phyloP scores from a whole-genome alignment of 2,113 vertebrate genomes.

The Notothenia coriiceps region DNA sequence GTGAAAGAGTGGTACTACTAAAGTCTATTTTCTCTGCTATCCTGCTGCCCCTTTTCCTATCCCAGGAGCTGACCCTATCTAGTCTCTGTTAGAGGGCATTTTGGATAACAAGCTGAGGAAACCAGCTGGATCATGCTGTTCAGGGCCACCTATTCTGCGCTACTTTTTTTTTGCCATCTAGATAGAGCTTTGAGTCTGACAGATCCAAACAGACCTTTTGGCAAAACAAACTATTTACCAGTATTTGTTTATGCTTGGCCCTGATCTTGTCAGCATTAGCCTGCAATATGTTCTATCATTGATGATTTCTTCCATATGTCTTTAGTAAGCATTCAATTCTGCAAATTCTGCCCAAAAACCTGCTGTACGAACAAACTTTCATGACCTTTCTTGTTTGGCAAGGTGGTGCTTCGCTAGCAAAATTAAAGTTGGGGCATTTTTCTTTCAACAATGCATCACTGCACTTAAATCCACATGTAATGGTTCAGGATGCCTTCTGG shows the following conservation, averaged over 20 bases:
- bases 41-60: constrained; percentile 22
- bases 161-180: constrained; percentile 43
- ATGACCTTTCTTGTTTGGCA: constrained; percentile 52
- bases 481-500: constrained; percentile 5
- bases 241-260: background rate
- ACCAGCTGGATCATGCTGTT: constrained; percentile 55
- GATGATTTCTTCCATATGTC: background rate
- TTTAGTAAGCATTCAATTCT: constrained; percentile 34
- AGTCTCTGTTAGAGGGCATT: constrained; percentile 63
- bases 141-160: constrained; percentile 23
- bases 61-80: constrained; percentile 40
- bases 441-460: background rate
- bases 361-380: constrained; percentile 37
- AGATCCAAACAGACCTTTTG: constrained; percentile 44
- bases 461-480: constrained; percentile 31
- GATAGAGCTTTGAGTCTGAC: constrained; percentile 3
- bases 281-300: no score
- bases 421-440: constrained; percentile 4
- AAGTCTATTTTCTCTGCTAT: constrained; percentile 45
- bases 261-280: background rate
- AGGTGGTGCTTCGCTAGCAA: constrained; percentile 53
- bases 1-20: constrained; percentile 49
- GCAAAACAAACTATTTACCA: constrained; percentile 2
- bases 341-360: constrained; percentile 32
- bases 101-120: constrained; percentile 68